These are phyloP conservation scores for Orcinus orca DNA, from an alignment of 2,113 vertebrate species.

Conservation along the genomic window DNA sequence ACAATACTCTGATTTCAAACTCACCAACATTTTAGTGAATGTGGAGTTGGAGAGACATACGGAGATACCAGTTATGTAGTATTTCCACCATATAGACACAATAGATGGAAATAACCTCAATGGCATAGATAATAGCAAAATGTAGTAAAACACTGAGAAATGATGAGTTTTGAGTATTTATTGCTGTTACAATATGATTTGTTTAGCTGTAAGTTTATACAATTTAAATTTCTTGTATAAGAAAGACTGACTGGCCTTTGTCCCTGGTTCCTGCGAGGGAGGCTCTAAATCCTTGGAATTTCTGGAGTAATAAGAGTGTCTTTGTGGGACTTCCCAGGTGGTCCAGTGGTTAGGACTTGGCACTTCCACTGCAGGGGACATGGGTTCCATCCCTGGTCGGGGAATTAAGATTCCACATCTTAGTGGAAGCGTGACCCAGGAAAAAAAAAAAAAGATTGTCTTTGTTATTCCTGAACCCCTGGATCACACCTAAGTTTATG, in stretches of 20 bases:
- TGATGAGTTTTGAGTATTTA: neutral
- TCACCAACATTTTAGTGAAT: neutral
- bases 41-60: neutral
- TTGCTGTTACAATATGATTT: neutral
- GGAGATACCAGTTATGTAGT: neutral
- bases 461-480: neutral
- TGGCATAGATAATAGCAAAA: neutral
- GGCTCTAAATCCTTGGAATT: neutral
- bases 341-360: too few relatives aligned
- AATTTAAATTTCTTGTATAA: too few relatives aligned
- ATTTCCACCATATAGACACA: neutral
- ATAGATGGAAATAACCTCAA: neutral
- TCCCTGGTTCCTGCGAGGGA: neutral
- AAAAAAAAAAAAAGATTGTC: neutral
- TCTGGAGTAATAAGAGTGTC: neutral
- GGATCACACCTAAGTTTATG: neutral
- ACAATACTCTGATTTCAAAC: neutral
- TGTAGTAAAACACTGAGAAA: neutral
- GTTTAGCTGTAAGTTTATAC: neutral
- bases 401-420: too few relatives aligned
- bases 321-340: too few relatives aligned
- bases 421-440: too few relatives aligned
- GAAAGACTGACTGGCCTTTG: neutral
- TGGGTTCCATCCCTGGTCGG: too few relatives aligned
- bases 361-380: too few relatives aligned